Conservation (phyloP, 1,140 invertebrate genomes). For the Cydia amplana region DNA sequence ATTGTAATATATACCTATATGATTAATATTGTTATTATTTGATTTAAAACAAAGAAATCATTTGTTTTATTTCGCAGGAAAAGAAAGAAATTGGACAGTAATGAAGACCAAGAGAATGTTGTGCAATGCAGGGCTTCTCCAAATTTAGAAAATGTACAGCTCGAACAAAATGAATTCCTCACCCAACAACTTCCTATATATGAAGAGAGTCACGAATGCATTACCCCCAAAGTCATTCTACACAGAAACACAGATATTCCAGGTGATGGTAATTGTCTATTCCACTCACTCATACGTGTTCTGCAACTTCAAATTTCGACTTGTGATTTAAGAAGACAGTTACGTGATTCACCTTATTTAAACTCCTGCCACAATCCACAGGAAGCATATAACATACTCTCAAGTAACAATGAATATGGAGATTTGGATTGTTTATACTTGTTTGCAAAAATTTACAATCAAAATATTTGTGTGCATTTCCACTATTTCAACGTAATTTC, state of each 20-base stretch:
- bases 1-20: no score
- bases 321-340: constrained; percentile 43
- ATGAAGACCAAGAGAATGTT: no score
- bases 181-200: constrained; percentile 47
- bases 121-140: no score
- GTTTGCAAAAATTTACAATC: constrained; percentile 46
- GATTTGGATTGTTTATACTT: constrained; percentile 47
- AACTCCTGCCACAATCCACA: constrained; percentile 47
- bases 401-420: constrained; percentile 41
- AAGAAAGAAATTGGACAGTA: no score
- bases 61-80: no score
- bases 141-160: no score
- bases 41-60: no score
- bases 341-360: constrained; percentile 45
- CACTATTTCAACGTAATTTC: constrained; percentile 40
- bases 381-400: constrained; percentile 43
- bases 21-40: no score
- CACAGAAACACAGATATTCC: constrained; percentile 42
- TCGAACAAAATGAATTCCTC: no score
- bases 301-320: constrained; percentile 45
- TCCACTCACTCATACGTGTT: constrained; percentile 45
- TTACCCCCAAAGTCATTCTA: constrained; percentile 45
- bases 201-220: constrained; percentile 45
- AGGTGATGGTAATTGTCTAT: constrained; percentile 45
- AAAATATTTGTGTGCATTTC: constrained; percentile 49